phyloP scores from a whole-genome alignment of 2,113 vertebrate genomes.

The Zapus hudsonius region DNA sequence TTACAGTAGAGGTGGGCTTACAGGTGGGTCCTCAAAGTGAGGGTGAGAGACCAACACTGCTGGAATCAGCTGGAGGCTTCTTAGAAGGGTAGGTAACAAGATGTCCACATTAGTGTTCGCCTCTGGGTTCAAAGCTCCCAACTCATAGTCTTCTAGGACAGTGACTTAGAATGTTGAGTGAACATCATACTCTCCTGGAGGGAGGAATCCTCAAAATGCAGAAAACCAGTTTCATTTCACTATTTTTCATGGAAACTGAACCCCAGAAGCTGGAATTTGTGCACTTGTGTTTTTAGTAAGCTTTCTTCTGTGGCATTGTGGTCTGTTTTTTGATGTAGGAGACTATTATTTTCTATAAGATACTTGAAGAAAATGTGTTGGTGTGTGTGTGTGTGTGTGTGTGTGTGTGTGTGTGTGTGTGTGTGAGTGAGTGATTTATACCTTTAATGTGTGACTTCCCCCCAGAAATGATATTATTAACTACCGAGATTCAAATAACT shows the following conservation, averaged over 20 bases:
- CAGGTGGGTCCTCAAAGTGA: background rate
- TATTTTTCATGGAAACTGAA: background rate
- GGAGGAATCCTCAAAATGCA: background rate
- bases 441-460: background rate
- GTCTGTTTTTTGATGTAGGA: background rate
- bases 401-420: background rate
- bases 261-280: background rate
- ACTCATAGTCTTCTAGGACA: background rate
- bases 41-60: background rate
- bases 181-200: background rate
- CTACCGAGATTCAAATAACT: background rate
- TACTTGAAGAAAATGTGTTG: background rate
- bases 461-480: background rate
- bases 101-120: background rate
- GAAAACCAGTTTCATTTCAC: background rate
- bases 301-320: background rate
- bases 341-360: background rate
- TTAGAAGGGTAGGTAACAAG: background rate
- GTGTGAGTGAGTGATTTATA: background rate
- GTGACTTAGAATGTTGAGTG: background rate
- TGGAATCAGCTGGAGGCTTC: background rate
- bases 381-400: background rate
- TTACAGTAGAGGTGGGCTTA: too few species aligned
- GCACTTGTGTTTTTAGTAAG: background rate
- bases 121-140: background rate